Conservation (phyloP, 2,113 vertebrate genomes). For the Rallus limicola region DNA sequence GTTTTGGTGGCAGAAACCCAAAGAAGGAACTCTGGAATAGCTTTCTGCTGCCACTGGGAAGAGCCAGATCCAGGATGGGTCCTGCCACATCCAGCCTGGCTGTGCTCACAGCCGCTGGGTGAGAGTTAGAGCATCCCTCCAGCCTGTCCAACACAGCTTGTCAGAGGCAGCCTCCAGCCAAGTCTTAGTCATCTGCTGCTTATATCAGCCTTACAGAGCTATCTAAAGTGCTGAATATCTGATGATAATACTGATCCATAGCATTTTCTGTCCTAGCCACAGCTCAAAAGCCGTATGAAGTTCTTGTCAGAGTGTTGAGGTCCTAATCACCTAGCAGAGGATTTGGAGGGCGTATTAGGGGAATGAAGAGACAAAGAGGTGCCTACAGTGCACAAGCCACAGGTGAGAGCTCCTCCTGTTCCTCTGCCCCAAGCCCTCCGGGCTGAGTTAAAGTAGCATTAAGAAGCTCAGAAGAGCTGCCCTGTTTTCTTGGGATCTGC, state of each 20-base stretch:
- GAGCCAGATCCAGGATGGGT: not conserved
- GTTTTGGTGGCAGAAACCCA: not conserved
- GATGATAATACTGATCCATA: not conserved
- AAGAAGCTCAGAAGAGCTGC: not conserved
- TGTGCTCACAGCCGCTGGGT: not conserved
- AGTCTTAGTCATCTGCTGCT: not conserved
- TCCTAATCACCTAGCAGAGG: not conserved
- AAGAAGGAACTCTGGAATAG: not conserved
- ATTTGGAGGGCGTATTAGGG: not conserved
- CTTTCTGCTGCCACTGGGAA: not conserved
- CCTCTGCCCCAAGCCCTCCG: not conserved
- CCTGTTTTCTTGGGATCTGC: not conserved
- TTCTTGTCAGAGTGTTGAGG: not conserved
- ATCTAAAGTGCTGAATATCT: not conserved
- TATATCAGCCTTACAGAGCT: not conserved
- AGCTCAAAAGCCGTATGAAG: not conserved
- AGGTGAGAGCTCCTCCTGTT: not conserved
- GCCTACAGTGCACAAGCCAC: too few species aligned
- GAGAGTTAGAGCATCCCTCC: not conserved
- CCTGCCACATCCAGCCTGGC: not conserved
- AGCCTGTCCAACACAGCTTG: fast-evolving
- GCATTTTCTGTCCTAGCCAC: not conserved
- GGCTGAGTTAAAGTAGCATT: not conserved
- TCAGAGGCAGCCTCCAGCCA: not conserved
- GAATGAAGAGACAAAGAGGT: not conserved